phyloP scores from a whole-genome alignment of 2,797 vertebrate species.

The Silurus lanzhouensis region DNA sequence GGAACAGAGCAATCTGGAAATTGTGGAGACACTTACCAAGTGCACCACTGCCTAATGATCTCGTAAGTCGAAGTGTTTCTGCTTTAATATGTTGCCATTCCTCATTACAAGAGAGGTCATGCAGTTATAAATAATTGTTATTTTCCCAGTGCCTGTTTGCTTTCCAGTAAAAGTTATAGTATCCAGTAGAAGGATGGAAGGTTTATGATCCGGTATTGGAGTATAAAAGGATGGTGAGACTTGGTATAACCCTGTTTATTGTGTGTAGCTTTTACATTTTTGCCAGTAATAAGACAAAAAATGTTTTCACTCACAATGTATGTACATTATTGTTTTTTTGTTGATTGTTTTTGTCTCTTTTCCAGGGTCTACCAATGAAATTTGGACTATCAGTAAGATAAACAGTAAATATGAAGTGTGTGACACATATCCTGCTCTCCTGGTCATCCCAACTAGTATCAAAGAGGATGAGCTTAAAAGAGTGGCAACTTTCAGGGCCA shows the following conservation, averaged over 20 bases:
- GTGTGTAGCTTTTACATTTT: neutral
- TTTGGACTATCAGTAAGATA: constrained; percentile 92
- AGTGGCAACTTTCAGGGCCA: constrained; percentile 88
- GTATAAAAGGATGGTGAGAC: constrained; percentile 89
- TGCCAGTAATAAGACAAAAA: neutral
- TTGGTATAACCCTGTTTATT: neutral
- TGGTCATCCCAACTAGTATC: constrained; percentile 90
- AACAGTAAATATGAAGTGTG: constrained; percentile 91
- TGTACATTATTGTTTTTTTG: neutral
- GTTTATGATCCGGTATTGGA: constrained; percentile 88
- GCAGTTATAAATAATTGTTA: constrained; percentile 21
- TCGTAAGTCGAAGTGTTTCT: constrained; percentile 73
- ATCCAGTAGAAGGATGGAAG: constrained; percentile 92
- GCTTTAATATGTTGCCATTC: neutral
- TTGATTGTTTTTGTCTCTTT: constrained; percentile 19
- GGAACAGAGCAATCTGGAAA: constrained; percentile 82
- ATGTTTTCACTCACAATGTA: neutral
- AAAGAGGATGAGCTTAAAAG: constrained; percentile 87
- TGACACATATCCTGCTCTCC: constrained; percentile 89
- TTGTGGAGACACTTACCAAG: constrained; percentile 82
- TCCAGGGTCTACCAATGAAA: constrained; percentile 97
- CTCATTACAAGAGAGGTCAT: neutral
- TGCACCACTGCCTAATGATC: constrained; percentile 78
- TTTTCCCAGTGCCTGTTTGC: constrained; percentile 84
- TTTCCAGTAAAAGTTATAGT: constrained; percentile 89